Base-by-base conservation (phyloP, 2,113 vertebrate genomes). In the Anolis carolinensis region DNA sequence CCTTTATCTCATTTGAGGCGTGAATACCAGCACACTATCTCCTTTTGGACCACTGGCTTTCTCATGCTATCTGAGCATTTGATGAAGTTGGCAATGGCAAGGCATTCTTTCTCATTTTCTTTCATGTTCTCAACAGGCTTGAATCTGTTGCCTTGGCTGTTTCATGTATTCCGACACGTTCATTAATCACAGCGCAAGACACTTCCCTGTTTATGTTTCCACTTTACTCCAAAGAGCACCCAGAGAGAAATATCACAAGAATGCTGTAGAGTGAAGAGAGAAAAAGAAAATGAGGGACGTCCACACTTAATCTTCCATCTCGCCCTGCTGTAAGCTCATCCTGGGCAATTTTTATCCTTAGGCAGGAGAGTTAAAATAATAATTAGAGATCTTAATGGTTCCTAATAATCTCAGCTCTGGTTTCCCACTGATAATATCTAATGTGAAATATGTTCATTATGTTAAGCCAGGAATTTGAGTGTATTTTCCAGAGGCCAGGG, bases 131-230 rank as follows among this genome's bases (percentile, higher is more conserved):
- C 83, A 86, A 89, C 87, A 93, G 87, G 86, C 70, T 80, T 87
- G 79, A 80, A 91, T 93, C 92, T 70, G 92, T 93, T 91, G 90
- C 93, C 94, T 92, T 94, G 94, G 80, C 93, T 94, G 90, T 91
- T 91, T 96, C 76, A 48, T 93, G 85, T 94, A 96, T 95, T 95
- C 67, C 84, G 93, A 93, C 86, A 86, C 78, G 73, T 85, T 95
- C 90, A 95, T 95, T 96, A 95, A 94, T 97, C 95, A 94, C 39
- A 85, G 87, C 93, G 70, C 84, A 92, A 94, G 93, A 90, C 89
- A 95, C 91, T 95, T 91, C 83, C 82, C 90, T 96, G 86, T 95
- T 96, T 96, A 92, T 93, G 81, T 96, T 96, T 96, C 95, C 88
- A 93, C 93, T 94, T 93, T 92, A 88, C 87, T 95, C 87, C 90